Evolutionary conservation across 35 echinoderm and acorn worm genomes (phyloP).

Genomic region (Heliocidaris erythrogramma): DNA sequence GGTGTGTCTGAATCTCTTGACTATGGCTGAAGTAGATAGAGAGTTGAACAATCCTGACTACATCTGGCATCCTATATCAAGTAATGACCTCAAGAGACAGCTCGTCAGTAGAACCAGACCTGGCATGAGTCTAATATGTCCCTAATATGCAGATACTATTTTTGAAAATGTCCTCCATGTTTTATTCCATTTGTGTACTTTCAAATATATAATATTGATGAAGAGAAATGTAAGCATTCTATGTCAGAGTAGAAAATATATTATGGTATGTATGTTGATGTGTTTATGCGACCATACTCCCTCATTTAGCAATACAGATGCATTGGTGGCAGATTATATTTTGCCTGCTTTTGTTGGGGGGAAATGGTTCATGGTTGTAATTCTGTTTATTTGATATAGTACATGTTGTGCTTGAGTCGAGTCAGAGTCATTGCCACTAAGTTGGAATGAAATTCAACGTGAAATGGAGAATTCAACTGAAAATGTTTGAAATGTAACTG

Average conservation of each 20-base stretch:
- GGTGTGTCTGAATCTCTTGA: slow-evolving; percentile 76
- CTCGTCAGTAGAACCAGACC: slow-evolving; percentile 30
- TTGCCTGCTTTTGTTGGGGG: no score
- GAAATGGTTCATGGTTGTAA: no score
- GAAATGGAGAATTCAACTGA: no score
- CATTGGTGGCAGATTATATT: neutral
- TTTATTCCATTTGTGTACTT: slow-evolving; percentile 1
- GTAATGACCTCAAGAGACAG: slow-evolving; percentile 69
- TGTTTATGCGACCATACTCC: neutral
- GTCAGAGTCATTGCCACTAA: no score
- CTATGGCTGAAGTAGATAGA: slow-evolving; percentile 68
- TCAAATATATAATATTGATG: neutral
- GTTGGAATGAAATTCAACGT: no score
- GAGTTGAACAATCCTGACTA: slow-evolving; percentile 85
- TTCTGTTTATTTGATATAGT: no score
- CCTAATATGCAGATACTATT: neutral
- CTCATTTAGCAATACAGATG: neutral
- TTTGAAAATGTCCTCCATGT: slow-evolving; percentile 17
- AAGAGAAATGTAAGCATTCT: neutral
- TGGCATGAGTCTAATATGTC: slow-evolving; percentile 29
- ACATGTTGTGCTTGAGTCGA: no score
- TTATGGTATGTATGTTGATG: neutral
- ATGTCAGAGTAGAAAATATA: neutral
- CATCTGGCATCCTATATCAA: slow-evolving; percentile 73
- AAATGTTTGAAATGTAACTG: no score